Conservation (phyloP, 2,888 invertebrate genomes). For the Drosophila quinaria region DNA sequence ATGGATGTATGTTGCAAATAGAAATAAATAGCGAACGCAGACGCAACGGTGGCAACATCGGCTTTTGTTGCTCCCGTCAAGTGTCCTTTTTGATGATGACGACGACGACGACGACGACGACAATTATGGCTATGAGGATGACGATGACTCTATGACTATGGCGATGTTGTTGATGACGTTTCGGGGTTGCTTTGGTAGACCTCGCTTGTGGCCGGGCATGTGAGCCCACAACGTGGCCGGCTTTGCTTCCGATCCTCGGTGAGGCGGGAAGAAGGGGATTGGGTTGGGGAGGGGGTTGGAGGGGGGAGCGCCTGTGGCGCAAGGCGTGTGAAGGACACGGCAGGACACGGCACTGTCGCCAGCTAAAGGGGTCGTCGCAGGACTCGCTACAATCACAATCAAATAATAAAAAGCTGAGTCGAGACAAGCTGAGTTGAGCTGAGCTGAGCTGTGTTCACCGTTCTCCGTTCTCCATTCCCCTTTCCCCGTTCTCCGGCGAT, state of each 20-base stretch:
- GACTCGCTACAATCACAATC: conserved; percentile 37
- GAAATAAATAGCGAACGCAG: conserved; percentile 69
- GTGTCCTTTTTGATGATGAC: conserved; percentile 76
- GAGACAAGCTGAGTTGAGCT: background rate
- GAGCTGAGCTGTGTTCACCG: background rate
- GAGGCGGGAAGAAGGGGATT: background rate
- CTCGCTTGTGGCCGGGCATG: conserved; percentile 83
- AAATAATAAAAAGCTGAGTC: conserved; percentile 12
- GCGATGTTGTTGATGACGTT: conserved; percentile 42
- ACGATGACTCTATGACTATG: conserved; percentile 14
- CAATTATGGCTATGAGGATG: conserved; percentile 54
- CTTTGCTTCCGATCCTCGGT: conserved; percentile 73
- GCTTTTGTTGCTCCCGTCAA: conserved; percentile 78
- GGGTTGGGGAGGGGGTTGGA: background rate
- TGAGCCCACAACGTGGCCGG: conserved; percentile 82
- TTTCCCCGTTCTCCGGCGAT: conserved; percentile 44
- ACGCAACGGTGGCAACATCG: conserved; percentile 62
- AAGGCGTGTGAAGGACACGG: conserved; percentile 65
- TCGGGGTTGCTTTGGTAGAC: conserved; percentile 84
- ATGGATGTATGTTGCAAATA: conserved; percentile 66
- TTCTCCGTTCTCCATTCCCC: background rate
- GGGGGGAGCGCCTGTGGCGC: conserved; percentile 57
- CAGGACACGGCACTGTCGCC: conserved; percentile 31
- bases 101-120: conserved; percentile 43
- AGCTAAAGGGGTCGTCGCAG: conserved; percentile 46